phyloP scores from a whole-genome alignment of 2,113 vertebrate genomes.

The Theristicus caerulescens region DNA sequence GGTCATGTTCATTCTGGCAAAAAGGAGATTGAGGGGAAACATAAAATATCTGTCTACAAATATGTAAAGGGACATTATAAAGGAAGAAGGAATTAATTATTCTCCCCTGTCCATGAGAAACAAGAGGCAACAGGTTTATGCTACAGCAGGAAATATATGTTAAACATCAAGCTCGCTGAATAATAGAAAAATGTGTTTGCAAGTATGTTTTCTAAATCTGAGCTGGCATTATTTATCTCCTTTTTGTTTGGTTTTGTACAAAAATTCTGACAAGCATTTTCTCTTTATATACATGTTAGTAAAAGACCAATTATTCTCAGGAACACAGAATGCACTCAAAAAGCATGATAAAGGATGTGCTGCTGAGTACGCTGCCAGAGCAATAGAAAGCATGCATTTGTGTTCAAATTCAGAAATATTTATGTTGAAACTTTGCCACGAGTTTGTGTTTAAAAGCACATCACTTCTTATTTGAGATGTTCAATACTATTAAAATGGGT shows the following conservation, averaged over 20 bases:
- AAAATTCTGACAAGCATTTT: slow-evolving; percentile 10
- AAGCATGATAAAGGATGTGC: neutral
- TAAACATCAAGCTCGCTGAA: slow-evolving; percentile 1
- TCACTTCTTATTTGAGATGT: neutral
- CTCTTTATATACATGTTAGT: slow-evolving; percentile 7
- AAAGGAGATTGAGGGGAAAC: neutral
- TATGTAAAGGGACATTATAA: neutral
- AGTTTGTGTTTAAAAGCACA: neutral
- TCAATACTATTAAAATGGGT: neutral
- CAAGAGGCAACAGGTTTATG: neutral
- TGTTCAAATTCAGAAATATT: slow-evolving; percentile 17
- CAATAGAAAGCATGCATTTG: neutral
- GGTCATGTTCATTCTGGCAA: neutral
- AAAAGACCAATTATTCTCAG: slow-evolving; percentile 23
- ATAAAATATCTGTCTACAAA: slow-evolving; percentile 5
- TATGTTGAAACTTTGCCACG: neutral
- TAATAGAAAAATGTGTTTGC: slow-evolving; percentile 2
- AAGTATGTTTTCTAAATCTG: neutral
- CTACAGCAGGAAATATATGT: slow-evolving; percentile 19
- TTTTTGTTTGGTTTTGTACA: neutral
- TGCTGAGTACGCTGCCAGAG: neutral
- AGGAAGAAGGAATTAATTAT: neutral
- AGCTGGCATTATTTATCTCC: neutral
- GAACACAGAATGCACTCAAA: neutral
- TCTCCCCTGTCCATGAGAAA: neutral